Percentiles rank a stretch among this genome's conserved stretches.
These are phyloP conservation scores for Caretta caretta DNA, from an alignment of 2,113 vertebrate species.

Conservation along the genomic window DNA sequence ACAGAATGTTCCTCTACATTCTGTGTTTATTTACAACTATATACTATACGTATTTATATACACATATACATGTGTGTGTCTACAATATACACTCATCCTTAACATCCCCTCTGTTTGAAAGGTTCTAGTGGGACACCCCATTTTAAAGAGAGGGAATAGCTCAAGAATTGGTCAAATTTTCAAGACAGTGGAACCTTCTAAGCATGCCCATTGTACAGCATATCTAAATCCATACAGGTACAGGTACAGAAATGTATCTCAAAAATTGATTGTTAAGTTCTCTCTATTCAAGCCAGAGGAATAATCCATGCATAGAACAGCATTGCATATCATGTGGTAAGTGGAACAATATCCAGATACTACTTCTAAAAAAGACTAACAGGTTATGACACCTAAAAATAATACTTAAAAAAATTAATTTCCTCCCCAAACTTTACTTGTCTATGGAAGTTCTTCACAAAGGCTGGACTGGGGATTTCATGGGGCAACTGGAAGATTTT, in stretches of 20 bases:
- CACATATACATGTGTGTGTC: background rate
- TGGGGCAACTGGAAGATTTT: background rate
- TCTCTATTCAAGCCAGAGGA: slow-evolving; percentile 59
- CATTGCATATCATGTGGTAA: slow-evolving; percentile 57
- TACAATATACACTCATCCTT: background rate
- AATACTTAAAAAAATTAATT: slow-evolving; percentile 25
- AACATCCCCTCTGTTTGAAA: background rate
- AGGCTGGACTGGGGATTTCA: background rate
- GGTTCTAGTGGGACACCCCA: background rate
- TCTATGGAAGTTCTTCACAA: background rate
- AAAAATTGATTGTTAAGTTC: background rate
- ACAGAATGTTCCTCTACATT: background rate
- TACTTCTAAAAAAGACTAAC: slow-evolving; percentile 50
- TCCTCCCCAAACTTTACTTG: background rate
- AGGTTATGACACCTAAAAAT: slow-evolving; percentile 62
- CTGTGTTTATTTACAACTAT: background rate
- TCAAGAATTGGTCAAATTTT: background rate
- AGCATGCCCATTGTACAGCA: background rate
- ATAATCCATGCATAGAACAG: slow-evolving; percentile 75
- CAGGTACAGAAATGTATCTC: fast-evolving
- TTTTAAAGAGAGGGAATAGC: background rate
- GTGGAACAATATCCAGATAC: background rate
- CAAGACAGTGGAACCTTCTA: background rate
- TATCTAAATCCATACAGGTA: fast-evolving
- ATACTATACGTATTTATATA: background rate